Evolutionary conservation across 2,797 vertebrate species (phyloP).

Genomic region (Acomys russatus): DNA sequence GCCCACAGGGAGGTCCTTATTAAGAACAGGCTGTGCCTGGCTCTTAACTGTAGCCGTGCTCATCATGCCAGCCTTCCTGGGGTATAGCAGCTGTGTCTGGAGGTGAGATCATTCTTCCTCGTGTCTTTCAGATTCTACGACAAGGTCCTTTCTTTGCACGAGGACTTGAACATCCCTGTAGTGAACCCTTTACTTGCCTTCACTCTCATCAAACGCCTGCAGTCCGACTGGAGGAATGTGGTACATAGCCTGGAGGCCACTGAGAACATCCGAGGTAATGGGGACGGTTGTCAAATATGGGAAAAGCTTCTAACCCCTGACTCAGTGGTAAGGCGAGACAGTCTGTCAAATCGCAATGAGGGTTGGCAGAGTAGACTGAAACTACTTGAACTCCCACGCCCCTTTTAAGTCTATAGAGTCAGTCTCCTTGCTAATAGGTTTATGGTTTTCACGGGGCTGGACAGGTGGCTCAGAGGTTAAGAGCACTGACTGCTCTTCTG

Average conservation of each 20-base stretch:
- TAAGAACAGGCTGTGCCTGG: background rate
- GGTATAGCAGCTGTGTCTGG: no score
- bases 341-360: background rate
- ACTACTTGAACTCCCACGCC: constrained; percentile 2
- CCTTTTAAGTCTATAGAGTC: background rate
- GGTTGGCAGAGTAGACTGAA: background rate
- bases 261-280: constrained; percentile 92
- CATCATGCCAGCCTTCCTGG: background rate
- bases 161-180: constrained; percentile 86
- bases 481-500: no score
- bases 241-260: constrained; percentile 92
- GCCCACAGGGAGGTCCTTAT: background rate
- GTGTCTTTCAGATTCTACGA: constrained; percentile 92
- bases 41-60: background rate
- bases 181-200: constrained; percentile 95
- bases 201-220: constrained; percentile 95
- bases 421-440: background rate
- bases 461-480: no score
- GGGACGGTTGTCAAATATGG: background rate
- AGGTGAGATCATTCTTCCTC: background rate
- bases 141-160: constrained; percentile 93
- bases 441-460: background rate
- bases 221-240: constrained; percentile 95
- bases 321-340: constrained; percentile 50
- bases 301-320: constrained; percentile 36